Percentiles rank a stretch among this genome's conserved stretches.
These are phyloP conservation scores for Poecilia velifera DNA, from an alignment of 2,797 vertebrate species.

Conservation along the genomic window DNA sequence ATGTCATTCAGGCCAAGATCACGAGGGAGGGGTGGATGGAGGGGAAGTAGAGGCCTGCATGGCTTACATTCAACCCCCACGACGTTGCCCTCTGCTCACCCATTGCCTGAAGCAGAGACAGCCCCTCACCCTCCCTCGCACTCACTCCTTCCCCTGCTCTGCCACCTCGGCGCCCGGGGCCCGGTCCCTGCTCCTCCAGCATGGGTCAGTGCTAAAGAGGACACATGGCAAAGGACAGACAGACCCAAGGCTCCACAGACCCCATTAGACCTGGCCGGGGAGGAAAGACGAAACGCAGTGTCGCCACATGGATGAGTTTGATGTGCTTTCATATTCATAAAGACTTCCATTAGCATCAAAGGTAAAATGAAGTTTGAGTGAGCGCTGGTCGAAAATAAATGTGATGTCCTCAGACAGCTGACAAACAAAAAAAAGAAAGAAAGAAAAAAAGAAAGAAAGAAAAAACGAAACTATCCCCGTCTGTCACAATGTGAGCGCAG, in stretches of 20 bases:
- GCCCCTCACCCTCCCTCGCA: slow-evolving; percentile 27
- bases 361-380: neutral
- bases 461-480: neutral
- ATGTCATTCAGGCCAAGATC: slow-evolving; percentile 78
- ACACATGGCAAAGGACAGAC: slow-evolving; percentile 76
- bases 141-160: slow-evolving; percentile 33
- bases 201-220: slow-evolving; percentile 78
- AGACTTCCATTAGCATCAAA: neutral
- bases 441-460: neutral
- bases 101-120: slow-evolving; percentile 63
- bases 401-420: slow-evolving; percentile 13
- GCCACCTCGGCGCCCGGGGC: slow-evolving; percentile 57
- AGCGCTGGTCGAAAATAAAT: slow-evolving; percentile 3
- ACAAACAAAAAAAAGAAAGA: slow-evolving; percentile 1
- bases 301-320: neutral
- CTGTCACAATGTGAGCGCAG: slow-evolving; percentile 29
- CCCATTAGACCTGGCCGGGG: slow-evolving; percentile 49
- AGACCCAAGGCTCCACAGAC: slow-evolving; percentile 69
- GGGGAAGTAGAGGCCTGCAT: slow-evolving; percentile 58
- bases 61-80: slow-evolving; percentile 73
- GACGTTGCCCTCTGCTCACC: slow-evolving; percentile 64
- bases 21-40: slow-evolving; percentile 69
- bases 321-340: neutral
- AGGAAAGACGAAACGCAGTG: slow-evolving; percentile 5
- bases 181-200: slow-evolving; percentile 61